Conservation (phyloP, 2,888 invertebrate genomes). For the Drepana falcataria region DNA sequence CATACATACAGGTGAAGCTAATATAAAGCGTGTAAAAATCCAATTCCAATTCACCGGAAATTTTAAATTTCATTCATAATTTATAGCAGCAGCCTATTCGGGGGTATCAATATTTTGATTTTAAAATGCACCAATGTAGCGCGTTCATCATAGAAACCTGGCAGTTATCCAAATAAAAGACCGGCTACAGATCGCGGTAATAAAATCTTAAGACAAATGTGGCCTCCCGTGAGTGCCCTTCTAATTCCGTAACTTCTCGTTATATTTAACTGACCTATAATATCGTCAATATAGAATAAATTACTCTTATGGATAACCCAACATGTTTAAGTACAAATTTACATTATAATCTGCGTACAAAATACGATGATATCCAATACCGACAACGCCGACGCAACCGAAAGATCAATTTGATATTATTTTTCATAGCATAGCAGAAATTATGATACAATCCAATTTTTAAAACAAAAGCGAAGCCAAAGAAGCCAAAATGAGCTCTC, state of each 20-base stretch:
- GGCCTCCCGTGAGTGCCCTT: constrained; percentile 46
- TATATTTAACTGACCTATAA: constrained; percentile 45
- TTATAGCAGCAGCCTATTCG: constrained; percentile 1
- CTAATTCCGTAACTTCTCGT: constrained; percentile 38
- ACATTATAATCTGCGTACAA: constrained; percentile 10
- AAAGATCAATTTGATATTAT: constrained; percentile 9
- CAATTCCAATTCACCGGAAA: not conserved
- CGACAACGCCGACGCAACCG: constrained; percentile 32
- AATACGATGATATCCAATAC: constrained; percentile 53
- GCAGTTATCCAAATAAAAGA: constrained; percentile 37
- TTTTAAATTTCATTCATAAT: constrained; percentile 19
- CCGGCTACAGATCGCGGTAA: constrained; percentile 21
- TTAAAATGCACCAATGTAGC: constrained; percentile 13
- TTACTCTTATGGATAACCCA: constrained; percentile 10
- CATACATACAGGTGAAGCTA: too few relatives aligned
- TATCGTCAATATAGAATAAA: constrained; percentile 26
- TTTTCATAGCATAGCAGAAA: constrained; percentile 16
- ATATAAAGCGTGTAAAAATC: too few relatives aligned
- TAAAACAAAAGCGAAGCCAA: constrained; percentile 16
- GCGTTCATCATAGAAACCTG: constrained; percentile 28
- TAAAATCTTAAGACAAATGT: constrained; percentile 32
- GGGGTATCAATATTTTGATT: constrained; percentile 10
- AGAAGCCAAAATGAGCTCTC: constrained; percentile 52
- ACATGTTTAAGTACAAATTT: constrained; percentile 13
- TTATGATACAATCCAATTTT: constrained; percentile 16